A percentile compares a stretch with the other conserved stretches of the same genome.
These are phyloP conservation scores for Drosophila yooni DNA, from an alignment of 2,888 invertebrate species.

Conservation along the genomic window DNA sequence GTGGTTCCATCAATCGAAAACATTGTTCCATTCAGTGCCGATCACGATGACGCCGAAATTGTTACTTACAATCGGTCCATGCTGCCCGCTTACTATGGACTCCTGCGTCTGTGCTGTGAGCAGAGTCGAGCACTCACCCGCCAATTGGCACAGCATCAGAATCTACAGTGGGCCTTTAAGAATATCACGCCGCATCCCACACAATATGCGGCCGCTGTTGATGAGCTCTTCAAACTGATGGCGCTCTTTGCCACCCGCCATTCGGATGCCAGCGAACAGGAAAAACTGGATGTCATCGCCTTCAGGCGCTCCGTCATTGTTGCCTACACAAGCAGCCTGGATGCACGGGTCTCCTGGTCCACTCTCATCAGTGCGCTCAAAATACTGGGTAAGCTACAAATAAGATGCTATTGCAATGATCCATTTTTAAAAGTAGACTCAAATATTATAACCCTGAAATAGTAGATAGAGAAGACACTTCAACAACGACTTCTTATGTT, in stretches of 20 bases:
- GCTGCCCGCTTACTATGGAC: slow-evolving; percentile 96
- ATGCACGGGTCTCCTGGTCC: slow-evolving; percentile 96
- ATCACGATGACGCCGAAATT: slow-evolving; percentile 98
- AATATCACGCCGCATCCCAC: slow-evolving; percentile 98
- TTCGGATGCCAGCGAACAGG: slow-evolving; percentile 91
- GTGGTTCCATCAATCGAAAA: slow-evolving; percentile 1
- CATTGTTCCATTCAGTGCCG: slow-evolving; percentile 88
- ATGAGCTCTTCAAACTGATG: slow-evolving; percentile 96
- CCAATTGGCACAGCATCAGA: slow-evolving; percentile 95
- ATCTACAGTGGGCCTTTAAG: slow-evolving; percentile 98
- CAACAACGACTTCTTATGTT: neutral
- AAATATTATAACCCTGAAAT: neutral
- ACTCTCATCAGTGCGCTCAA: slow-evolving; percentile 96
- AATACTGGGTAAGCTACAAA: slow-evolving; percentile 87
- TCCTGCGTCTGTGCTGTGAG: slow-evolving; percentile 95
- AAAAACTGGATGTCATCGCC: slow-evolving; percentile 92
- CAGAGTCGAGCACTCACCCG: slow-evolving; percentile 94
- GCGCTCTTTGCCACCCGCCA: slow-evolving; percentile 94
- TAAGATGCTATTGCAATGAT: neutral
- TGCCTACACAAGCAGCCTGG: slow-evolving; percentile 94
- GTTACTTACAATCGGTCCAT: slow-evolving; percentile 96
- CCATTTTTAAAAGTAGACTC: neutral
- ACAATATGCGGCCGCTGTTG: slow-evolving; percentile 96
- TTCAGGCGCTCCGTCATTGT: slow-evolving; percentile 94
- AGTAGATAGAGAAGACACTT: neutral